Evolutionary conservation across 2,113 vertebrate genomes (phyloP), one percentile per base, ranked within the genome.

Genomic region (Sinosuthora webbiana): DNA sequence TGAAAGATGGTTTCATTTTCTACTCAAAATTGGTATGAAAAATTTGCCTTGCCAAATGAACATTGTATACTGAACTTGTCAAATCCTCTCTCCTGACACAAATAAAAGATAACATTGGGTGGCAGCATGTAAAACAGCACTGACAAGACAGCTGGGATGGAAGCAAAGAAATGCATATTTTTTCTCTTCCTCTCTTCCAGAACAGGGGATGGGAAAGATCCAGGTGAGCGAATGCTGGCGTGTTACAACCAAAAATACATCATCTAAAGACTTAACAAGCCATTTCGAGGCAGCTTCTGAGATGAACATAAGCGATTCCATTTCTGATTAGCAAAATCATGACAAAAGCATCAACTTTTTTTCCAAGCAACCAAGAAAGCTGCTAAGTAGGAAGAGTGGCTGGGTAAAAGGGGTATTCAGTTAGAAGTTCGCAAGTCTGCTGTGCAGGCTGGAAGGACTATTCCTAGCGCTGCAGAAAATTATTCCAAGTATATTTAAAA

Each of bases 1-100:
- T 98, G 98, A 98, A 97, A 98, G 98, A 98, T 96, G 95, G 97
- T 98, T 98, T 97, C 98, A 98, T 98, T 98, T 97, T 95, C 96
- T 88, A 56, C 97, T 98, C 98, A 96, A 97, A 98, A 97, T 95
- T 94, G 96, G 96, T 95, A 96, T 96, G 97, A 98, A 97, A 97
- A 97, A 98, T 97, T 96, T 95, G 96, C 97, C 97, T 97, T 96
- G 95, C 97, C 97, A 98, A 98, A 98, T 97, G 98, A 97, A 97
- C 97, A 93, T 88, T 96, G 97, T 96, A 97, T 97, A 97, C 97
- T 60, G 96, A 97, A 97, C 97, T 96, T 97, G 98, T 98, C 98
- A 98, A 91, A 95, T 97, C 90, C 95, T 94, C 95, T 96, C 97
- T 98, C 97, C 97, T 97, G 98, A 98, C 98, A 98, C 97, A 98